Evolutionary conservation across 2,113 vertebrate genomes (phyloP).

Genomic region (Forbesichthys agassizii): DNA sequence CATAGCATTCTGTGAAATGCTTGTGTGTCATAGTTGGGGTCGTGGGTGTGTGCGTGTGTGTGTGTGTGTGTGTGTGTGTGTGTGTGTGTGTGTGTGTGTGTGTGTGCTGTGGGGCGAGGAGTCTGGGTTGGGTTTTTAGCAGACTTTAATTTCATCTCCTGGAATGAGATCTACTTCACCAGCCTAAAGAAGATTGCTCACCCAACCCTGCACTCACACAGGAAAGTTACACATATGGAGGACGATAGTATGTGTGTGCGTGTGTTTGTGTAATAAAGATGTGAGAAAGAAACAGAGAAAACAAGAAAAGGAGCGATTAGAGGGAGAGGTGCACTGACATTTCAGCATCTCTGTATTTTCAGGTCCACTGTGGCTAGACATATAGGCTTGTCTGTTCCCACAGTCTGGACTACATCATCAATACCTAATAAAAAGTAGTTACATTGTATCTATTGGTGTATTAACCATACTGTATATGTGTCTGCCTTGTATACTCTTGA

Average conservation of each 20-base stretch:
- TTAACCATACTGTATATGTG: too few species aligned
- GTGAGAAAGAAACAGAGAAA: not conserved
- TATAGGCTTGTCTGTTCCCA: too few species aligned
- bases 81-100: conserved; percentile 12
- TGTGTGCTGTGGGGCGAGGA: conserved; percentile 1
- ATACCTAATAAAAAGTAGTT: too few species aligned
- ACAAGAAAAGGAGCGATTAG: too few species aligned
- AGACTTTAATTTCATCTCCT: conserved; percentile 67
- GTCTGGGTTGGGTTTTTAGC: conserved; percentile 65
- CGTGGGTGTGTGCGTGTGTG: not conserved
- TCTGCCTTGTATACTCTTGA: too few species aligned
- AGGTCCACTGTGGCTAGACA: too few species aligned
- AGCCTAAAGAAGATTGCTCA: conserved; percentile 47
- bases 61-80: conserved; percentile 15
- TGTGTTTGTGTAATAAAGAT: not conserved
- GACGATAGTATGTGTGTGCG: conserved; percentile 2
- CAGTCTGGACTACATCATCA: too few species aligned
- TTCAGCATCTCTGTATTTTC: too few species aligned
- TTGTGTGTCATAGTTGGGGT: conserved; percentile 35
- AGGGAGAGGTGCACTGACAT: too few species aligned
- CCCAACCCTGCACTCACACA: not conserved
- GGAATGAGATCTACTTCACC: conserved; percentile 55
- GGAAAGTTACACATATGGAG: not conserved
- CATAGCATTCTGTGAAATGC: not conserved
- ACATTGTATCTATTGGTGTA: too few species aligned